phyloP scores from a whole-genome alignment of 2,888 invertebrate genomes.

The Dione juno region DNA sequence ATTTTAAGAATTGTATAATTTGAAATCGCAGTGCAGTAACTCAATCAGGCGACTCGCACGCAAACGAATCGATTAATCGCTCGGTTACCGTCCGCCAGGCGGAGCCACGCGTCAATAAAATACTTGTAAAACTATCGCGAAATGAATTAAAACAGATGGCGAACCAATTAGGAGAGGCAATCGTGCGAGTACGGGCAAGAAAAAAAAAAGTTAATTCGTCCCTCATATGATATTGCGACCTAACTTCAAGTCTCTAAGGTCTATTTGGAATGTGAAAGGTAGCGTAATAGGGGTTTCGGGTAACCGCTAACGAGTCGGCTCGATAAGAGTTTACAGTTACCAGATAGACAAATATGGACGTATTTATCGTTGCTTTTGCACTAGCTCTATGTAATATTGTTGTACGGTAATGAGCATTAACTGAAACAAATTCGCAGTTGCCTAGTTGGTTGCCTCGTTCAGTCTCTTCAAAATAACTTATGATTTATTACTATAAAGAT shows the following conservation, averaged over 20 bases:
- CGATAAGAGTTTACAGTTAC: constrained; percentile 77
- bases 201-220: constrained; percentile 63
- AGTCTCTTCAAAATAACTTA: background rate
- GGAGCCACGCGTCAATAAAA: constrained; percentile 82
- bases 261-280: constrained; percentile 52
- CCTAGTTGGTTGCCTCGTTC: constrained; percentile 45
- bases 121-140: constrained; percentile 83
- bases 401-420: constrained; percentile 67
- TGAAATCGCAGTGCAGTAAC: constrained; percentile 57
- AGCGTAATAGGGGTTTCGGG: constrained; percentile 74
- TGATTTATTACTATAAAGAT: background rate
- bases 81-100: constrained; percentile 71
- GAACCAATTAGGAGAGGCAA: constrained; percentile 82
- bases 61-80: constrained; percentile 82
- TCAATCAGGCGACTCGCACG: constrained; percentile 72
- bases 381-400: constrained; percentile 66
- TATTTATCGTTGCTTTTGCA: constrained; percentile 79
- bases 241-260: constrained; percentile 56
- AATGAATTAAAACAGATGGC: constrained; percentile 83
- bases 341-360: constrained; percentile 83
- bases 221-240: constrained; percentile 54
- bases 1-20: constrained; percentile 41
- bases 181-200: constrained; percentile 80
- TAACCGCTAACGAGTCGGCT: constrained; percentile 77
- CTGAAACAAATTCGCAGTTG: constrained; percentile 60